phyloP scores from a whole-genome alignment of 2,113 vertebrate species.

The Microtus ochrogaster region DNA sequence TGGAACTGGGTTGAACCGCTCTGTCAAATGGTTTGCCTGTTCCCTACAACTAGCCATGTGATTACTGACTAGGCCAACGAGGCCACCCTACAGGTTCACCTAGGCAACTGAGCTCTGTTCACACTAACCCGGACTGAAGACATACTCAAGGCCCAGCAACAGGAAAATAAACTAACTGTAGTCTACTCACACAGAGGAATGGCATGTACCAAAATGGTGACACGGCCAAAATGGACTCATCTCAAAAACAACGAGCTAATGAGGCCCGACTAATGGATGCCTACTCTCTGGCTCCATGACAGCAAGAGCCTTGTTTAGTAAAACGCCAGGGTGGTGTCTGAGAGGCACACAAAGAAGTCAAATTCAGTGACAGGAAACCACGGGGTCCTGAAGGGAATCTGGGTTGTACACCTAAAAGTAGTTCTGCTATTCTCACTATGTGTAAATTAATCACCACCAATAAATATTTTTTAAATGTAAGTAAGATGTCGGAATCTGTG shows the following conservation, averaged over 20 bases:
- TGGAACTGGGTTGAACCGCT: not conserved
- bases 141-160: not conserved
- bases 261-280: not conserved
- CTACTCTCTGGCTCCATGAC: not conserved
- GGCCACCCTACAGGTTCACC: not conserved
- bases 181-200: not conserved
- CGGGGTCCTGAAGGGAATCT: not conserved
- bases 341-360: not conserved
- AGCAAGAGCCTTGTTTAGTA: not conserved
- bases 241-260: not conserved
- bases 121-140: not conserved
- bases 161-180: not conserved
- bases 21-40: not conserved
- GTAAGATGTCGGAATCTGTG: not conserved
- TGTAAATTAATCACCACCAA: not conserved
- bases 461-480: not conserved
- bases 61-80: conserved; percentile 4
- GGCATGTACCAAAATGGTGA: not conserved
- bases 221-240: not conserved
- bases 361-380: not conserved
- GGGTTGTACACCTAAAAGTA: not conserved
- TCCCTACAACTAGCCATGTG: not conserved
- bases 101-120: not conserved
- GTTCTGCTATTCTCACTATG: not conserved
- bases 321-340: not conserved